Evolutionary conservation across 2,113 vertebrate genomes (phyloP), one percentile per base, ranked within the genome.

Genomic region (Butastur rufipennis): DNA sequence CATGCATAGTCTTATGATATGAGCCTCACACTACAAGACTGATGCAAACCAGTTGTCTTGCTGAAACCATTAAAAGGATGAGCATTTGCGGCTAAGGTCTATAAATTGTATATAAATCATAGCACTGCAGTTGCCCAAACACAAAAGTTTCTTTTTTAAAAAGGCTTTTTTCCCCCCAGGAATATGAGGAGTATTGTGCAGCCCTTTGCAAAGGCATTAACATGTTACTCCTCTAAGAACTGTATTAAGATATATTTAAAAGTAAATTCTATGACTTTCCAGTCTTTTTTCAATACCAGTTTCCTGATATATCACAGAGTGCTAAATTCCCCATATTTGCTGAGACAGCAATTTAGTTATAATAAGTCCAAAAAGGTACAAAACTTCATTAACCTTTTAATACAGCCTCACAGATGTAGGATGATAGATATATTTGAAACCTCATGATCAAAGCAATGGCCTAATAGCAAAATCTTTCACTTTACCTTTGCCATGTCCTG

Each of bases 321-420:
- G 80, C 47, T 96, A 97, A 97, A 93, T 94, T 96, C 78, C 81
- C 73, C 58, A 27, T 96, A 95, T 97, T 97, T 98, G 95, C 97
- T 98, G 97, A 97, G 83, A 65, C 82, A 96, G 96, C 93, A 97
- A 93, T 96, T 98, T 97, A 97, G 89, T 94, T 97, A 61, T 96
- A 96, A 70, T 90, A 97, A 96, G 81, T 95, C 93, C 90, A 96
- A 95, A 97, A 97, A 98, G 94, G 97, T 96, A 97, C 90, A 97
- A 98, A 98, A 97, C 95, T 98, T 98, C 97, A 98, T 98, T 98
- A 98, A 98, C 97, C 97, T 98, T 98, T 97, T 98, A 98, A 98
- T 98, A 96, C 83, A 90, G 92, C 88, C 93, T 97, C 94, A 97
- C 97, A 97, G 97, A 98, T 97, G 93, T 91, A 87, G 93, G 75